A percentile compares a stretch with the other conserved stretches of the same genome.
These are phyloP conservation scores for Drosophila fungiperda DNA, from an alignment of 2,888 invertebrate species.

Conservation along the genomic window DNA sequence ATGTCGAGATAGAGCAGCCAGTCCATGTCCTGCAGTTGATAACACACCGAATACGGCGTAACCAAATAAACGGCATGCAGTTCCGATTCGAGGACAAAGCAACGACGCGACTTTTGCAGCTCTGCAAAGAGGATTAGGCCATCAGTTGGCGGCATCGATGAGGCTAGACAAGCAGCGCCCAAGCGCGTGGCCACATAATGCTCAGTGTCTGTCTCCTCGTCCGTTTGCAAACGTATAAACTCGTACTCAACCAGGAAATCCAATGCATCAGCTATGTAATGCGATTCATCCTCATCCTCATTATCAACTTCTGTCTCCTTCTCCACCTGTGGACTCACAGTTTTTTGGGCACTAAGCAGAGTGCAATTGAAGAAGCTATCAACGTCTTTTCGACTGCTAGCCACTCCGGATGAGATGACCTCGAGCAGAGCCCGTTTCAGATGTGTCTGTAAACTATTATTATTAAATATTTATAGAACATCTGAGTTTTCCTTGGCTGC, in stretches of 20 bases:
- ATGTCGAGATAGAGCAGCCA: slow-evolving; percentile 92
- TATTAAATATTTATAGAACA: neutral
- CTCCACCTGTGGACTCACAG: slow-evolving; percentile 8
- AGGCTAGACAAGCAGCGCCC: slow-evolving; percentile 96
- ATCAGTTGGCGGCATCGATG: slow-evolving; percentile 97
- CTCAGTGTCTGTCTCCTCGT: slow-evolving; percentile 84
- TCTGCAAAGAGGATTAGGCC: slow-evolving; percentile 95
- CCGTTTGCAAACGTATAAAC: slow-evolving; percentile 89
- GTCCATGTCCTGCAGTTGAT: slow-evolving; percentile 91
- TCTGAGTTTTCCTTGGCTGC: neutral
- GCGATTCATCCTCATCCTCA: slow-evolving; percentile 22
- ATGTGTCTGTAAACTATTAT: slow-evolving; percentile 84
- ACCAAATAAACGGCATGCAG: slow-evolving; percentile 97
- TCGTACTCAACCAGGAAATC: slow-evolving; percentile 92
- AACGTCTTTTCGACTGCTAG: slow-evolving; percentile 90
- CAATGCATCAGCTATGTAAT: slow-evolving; percentile 87
- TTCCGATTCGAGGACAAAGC: slow-evolving; percentile 97
- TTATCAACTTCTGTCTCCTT: slow-evolving; percentile 8
- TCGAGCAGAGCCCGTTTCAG: slow-evolving; percentile 91
- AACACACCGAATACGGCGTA: slow-evolving; percentile 95
- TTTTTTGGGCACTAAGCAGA: slow-evolving; percentile 86
- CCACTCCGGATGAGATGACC: slow-evolving; percentile 95
- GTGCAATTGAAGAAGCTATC: slow-evolving; percentile 92
- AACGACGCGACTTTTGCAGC: slow-evolving; percentile 94
- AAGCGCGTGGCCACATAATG: slow-evolving; percentile 92